Evolutionary conservation across 1,140 invertebrate species (phyloP).

Genomic region (Leucophenga varia): DNA sequence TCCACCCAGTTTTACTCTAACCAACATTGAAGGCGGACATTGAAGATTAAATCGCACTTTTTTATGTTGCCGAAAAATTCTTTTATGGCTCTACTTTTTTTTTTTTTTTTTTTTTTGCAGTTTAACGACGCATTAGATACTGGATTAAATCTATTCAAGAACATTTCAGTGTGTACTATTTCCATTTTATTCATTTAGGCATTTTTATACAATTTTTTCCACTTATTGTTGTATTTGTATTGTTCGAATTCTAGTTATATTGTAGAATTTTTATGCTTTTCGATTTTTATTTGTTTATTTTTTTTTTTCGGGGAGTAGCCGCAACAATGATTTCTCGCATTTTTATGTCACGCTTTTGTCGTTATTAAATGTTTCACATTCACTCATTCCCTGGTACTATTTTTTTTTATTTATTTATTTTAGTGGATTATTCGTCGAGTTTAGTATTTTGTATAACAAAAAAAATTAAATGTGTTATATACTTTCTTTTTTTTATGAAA

Average conservation of each 20-base stretch:
- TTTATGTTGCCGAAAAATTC: no score
- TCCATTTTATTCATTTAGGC: slow-evolving; percentile 4
- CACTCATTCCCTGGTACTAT: slow-evolving; percentile 14
- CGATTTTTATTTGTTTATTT: slow-evolving; percentile 15
- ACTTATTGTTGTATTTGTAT: slow-evolving; percentile 32
- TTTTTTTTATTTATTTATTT: slow-evolving; percentile 5
- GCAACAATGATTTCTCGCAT: slow-evolving; percentile 17
- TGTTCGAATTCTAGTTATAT: slow-evolving; percentile 23
- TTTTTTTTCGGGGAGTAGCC: slow-evolving; percentile 34
- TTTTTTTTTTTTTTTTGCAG: slow-evolving; percentile 50
- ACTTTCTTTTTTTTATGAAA: no score
- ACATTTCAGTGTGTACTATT: slow-evolving; percentile 31
- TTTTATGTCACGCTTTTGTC: slow-evolving; percentile 39
- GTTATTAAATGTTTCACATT: slow-evolving; percentile 25
- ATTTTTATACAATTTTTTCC: neutral
- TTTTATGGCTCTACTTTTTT: no score
- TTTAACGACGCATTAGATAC: slow-evolving; percentile 45
- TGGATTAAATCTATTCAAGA: slow-evolving; percentile 40
- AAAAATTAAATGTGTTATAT: no score
- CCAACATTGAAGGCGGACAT: no score
- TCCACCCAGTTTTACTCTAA: no score
- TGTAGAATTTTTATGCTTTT: slow-evolving; percentile 14
- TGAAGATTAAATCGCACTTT: no score
- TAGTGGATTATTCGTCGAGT: neutral
- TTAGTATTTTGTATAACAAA: slow-evolving; percentile 4